Evolutionary conservation across 2,888 invertebrate species (phyloP).

Genomic region (Lasioglossum calceatum): DNA sequence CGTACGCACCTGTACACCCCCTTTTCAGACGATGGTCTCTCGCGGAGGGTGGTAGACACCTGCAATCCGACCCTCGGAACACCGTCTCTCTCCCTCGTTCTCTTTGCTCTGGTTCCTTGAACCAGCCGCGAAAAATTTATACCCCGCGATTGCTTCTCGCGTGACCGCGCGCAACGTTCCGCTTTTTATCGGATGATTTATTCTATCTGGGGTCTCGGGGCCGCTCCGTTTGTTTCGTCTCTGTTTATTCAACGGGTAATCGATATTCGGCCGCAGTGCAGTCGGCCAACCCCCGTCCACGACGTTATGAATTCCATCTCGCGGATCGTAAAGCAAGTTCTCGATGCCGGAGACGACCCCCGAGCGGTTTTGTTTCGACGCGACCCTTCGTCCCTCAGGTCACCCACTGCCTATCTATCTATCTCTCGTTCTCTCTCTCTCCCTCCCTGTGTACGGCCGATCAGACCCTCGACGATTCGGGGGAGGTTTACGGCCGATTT

Average conservation of each 20-base stretch:
- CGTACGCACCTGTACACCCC: constrained; percentile 42
- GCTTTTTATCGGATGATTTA: constrained; percentile 44
- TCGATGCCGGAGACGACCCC: neutral
- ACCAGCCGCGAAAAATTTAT: constrained; percentile 18
- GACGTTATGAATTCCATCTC: constrained; percentile 53
- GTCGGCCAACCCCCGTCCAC: constrained; percentile 8
- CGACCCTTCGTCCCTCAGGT: neutral
- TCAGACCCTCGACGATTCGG: constrained; percentile 21
- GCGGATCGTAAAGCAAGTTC: constrained; percentile 37
- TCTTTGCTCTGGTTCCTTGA: constrained; percentile 10
- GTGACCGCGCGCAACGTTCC: constrained; percentile 41
- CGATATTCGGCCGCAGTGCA: constrained; percentile 57
- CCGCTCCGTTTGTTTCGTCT: constrained; percentile 20
- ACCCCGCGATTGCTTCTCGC: constrained; percentile 30
- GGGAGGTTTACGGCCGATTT: constrained; percentile 13
- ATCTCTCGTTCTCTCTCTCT: neutral
- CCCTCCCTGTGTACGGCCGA: neutral
- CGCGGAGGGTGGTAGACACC: constrained; percentile 8
- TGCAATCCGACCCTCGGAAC: constrained; percentile 10
- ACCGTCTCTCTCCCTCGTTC: neutral
- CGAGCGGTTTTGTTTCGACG: constrained; percentile 8
- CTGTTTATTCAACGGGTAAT: constrained; percentile 38
- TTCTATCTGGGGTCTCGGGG: neutral
- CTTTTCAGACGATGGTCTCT: constrained; percentile 10
- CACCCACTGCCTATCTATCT: neutral